Evolutionary conservation across 2,113 vertebrate species (phyloP).

Genomic region (Ifrita kowaldi): DNA sequence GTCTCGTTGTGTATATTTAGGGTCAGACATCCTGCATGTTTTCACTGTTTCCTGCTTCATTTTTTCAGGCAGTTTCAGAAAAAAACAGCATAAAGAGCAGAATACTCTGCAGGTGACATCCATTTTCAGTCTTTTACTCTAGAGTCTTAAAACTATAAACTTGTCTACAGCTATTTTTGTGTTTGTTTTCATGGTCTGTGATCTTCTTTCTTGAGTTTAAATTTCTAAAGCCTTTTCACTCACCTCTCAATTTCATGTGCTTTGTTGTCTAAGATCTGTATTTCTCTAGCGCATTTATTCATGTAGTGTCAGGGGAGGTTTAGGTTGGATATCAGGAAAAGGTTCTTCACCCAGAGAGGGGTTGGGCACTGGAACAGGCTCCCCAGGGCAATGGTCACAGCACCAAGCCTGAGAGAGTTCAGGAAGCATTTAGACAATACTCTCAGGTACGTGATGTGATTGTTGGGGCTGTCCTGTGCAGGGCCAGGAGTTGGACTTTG

Average conservation of each 20-base stretch:
- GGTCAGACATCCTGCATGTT: neutral
- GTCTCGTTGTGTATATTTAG: neutral
- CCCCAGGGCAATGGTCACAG: neutral
- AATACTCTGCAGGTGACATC: neutral
- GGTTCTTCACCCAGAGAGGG: neutral
- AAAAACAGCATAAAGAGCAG: neutral
- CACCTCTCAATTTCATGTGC: neutral
- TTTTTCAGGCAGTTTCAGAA: neutral
- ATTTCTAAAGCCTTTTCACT: neutral
- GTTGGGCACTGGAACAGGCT: neutral
- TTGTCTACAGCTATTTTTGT: neutral
- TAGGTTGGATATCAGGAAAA: neutral
- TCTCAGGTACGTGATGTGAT: neutral
- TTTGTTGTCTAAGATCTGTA: neutral
- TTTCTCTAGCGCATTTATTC: neutral
- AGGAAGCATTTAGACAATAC: accelerated
- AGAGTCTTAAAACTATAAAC: neutral
- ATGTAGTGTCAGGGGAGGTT: neutral
- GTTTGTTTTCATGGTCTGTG: neutral
- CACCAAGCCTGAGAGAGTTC: neutral
- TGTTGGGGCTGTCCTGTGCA: neutral
- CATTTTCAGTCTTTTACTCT: neutral
- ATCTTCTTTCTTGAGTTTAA: neutral
- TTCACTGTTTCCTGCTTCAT: neutral
- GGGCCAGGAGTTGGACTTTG: neutral